Conservation (phyloP, 2,888 invertebrate genomes). For the Nemurella pictetii region DNA sequence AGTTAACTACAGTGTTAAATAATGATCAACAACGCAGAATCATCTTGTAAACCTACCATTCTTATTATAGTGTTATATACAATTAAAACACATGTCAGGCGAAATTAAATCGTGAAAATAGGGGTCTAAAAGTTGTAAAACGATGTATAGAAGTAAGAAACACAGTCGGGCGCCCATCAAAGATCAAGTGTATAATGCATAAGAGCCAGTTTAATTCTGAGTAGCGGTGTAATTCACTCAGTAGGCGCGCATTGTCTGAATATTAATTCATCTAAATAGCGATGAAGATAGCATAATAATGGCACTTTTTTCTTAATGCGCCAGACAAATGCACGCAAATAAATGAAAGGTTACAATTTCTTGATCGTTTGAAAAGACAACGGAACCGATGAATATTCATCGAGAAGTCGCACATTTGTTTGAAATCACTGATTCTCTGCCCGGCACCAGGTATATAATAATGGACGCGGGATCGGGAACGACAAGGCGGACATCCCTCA, state of each 20-base stretch:
- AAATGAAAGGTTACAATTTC: neutral
- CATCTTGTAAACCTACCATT: too few species aligned
- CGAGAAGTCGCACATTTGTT: neutral
- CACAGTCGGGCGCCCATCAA: too few species aligned
- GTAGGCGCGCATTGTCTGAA: neutral
- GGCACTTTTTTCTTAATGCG: neutral
- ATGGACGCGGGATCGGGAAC: neutral
- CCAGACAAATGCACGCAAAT: neutral
- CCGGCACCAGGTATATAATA: neutral
- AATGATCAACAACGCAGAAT: too few species aligned
- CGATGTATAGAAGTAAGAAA: too few species aligned
- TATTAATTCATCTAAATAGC: neutral
- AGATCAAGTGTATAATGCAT: neutral
- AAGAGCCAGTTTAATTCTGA: neutral
- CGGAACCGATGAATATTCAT: neutral
- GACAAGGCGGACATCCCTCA: neutral
- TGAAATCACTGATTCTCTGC: neutral
- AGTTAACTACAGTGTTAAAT: too few species aligned
- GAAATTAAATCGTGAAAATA: too few species aligned
- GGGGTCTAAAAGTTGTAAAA: too few species aligned
- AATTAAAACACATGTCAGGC: too few species aligned
- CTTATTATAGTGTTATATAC: too few species aligned
- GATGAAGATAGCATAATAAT: neutral
- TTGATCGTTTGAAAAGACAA: neutral
- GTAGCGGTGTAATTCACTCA: neutral